Evolutionary conservation across 2,113 vertebrate species (phyloP), one percentile per base, ranked within the genome.

Genomic region (Xenopus borealis): DNA sequence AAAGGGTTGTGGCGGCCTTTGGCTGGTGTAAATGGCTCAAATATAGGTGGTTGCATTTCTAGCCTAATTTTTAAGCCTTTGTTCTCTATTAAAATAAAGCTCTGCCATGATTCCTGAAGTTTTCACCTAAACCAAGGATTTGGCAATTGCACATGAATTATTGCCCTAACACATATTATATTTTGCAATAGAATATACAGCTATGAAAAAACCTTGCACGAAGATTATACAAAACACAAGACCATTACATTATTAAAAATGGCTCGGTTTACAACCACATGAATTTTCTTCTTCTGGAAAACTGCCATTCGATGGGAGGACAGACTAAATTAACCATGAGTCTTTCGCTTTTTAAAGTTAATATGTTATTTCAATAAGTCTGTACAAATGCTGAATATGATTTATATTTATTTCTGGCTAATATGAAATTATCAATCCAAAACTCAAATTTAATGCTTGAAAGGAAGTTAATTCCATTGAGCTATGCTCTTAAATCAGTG

Each of bases 401-500:
- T 75, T 75, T 61, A 62, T 69, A 68, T 63, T 75, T 69, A 75
- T 63, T 63, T 75, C 61, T 61, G 69, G 58, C 66, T 75, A 69
- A 75, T 75, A 61, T 75, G 58, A 75, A 75, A 75, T 75, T 75
- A 75, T 69, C 66, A 75, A 75, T 75, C 73, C 66, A 75, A 75
- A 69, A 75, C 73, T 75, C 23, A 69, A 75, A 75, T 69, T 62
- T 75, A 69, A 69, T 69, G 73, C 73, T 75, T 75, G 73, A 75
- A 50, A 66, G 59, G 73, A 69, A 69, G 66, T 69, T 75, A 62
- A 75, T 75, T 75, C 57, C 57, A 44, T 63, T 75, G 73, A 69
- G 58, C 73, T 69, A 75, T 62, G 58, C 73, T 45, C 55, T 62
- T 75, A 75, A 69, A 75, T 75, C 68, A 75, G 45, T 53, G 62